Conservation (phyloP, 1,140 invertebrate genomes). For the Contarinia nasturtii region DNA sequence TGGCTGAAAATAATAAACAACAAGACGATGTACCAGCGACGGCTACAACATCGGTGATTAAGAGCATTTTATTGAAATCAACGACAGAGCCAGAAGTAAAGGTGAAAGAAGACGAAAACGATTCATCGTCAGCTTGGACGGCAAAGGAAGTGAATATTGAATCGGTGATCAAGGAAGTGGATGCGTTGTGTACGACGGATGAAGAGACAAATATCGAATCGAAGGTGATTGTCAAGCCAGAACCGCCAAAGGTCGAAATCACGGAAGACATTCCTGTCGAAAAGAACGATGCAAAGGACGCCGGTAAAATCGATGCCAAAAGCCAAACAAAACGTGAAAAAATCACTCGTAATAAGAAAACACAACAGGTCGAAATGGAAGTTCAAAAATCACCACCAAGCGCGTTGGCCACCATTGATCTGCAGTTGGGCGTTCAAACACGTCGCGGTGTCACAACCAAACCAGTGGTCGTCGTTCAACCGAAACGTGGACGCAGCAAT, state of each 20-base stretch:
- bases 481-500: conserved; percentile 25
- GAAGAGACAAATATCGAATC: conserved; percentile 24
- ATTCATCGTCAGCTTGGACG: conserved; percentile 28
- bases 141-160: conserved; percentile 59
- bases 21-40: not conserved
- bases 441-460: conserved; percentile 32
- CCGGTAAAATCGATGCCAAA: not conserved
- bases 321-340: not conserved
- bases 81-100: conserved; percentile 19
- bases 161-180: conserved; percentile 58
- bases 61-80: conserved; percentile 7
- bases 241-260: conserved; percentile 1
- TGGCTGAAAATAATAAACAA: not conserved
- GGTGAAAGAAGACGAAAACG: conserved; percentile 11
- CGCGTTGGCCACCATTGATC: not conserved
- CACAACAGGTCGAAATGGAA: conserved; percentile 9
- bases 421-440: conserved; percentile 10
- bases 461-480: conserved; percentile 24
- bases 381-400: conserved; percentile 7
- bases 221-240: conserved; percentile 10
- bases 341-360: conserved; percentile 14
- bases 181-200: conserved; percentile 33
- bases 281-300: not conserved
- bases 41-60: too few relatives aligned
- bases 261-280: conserved; percentile 10